phyloP scores from a whole-genome alignment of 2,797 vertebrate genomes.

The Chromis chromis region DNA sequence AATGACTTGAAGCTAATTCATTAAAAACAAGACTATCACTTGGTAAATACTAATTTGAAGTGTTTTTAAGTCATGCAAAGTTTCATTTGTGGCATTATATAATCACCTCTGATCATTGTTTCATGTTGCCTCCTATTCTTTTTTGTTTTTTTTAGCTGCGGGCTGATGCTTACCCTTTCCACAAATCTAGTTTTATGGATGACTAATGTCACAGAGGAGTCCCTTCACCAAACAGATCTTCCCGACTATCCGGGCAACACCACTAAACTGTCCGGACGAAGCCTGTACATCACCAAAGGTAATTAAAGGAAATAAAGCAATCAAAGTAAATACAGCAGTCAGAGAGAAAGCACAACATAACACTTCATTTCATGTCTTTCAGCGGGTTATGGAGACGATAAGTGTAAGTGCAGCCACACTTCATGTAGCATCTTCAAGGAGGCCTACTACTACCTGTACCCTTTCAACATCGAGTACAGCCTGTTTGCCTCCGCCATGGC shows the following conservation, averaged over 20 bases:
- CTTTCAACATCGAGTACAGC: conserved; percentile 97
- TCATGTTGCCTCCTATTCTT: background rate
- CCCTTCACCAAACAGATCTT: conserved; percentile 87
- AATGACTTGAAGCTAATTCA: background rate
- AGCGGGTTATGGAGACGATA: conserved; percentile 67
- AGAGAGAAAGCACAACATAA: background rate
- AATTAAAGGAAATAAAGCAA: background rate
- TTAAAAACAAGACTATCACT: background rate
- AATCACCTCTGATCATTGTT: background rate
- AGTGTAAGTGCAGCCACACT: conserved; percentile 86
- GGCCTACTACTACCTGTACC: conserved; percentile 93
- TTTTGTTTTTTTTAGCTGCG: conserved; percentile 83
- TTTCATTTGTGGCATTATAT: too few species aligned
- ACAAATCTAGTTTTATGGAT: conserved; percentile 95
- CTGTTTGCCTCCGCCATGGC: conserved; percentile 96
- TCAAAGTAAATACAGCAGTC: background rate
- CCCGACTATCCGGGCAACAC: conserved; percentile 41
- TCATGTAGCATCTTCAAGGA: conserved; percentile 90
- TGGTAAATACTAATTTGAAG: background rate
- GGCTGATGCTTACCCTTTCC: conserved; percentile 92
- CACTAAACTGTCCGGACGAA: conserved; percentile 29
- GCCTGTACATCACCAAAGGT: conserved; percentile 56
- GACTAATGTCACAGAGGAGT: conserved; percentile 92
- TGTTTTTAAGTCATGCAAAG: too few species aligned
- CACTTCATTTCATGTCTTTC: conserved; percentile 45